Evolutionary conservation across 1,140 invertebrate genomes (phyloP).

Genomic region (Phymorhynchus buccinoides): DNA sequence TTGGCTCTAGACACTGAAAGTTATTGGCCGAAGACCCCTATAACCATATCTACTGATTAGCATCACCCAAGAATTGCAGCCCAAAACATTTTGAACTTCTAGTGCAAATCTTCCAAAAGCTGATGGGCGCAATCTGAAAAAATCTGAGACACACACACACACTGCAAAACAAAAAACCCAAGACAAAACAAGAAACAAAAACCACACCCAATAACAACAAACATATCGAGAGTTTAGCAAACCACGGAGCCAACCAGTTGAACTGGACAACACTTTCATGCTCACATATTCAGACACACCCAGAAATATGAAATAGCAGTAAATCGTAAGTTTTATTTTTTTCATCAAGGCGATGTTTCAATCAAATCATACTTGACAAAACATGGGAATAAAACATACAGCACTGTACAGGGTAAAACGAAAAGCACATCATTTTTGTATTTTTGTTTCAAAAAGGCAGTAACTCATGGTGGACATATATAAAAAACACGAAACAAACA

Average conservation of each 20-base stretch:
- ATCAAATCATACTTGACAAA: background rate
- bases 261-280: background rate
- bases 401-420: background rate
- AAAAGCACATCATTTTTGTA: background rate
- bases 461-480: constrained; percentile 7
- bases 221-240: background rate
- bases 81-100: too few relatives aligned
- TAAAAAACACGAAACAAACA: background rate
- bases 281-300: constrained; percentile 18
- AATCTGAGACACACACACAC: background rate
- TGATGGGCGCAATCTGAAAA: background rate
- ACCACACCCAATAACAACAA: background rate
- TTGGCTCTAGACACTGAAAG: too few relatives aligned
- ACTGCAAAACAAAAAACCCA: background rate
- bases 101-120: too few relatives aligned
- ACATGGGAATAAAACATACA: constrained; percentile 12
- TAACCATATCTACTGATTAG: too few relatives aligned
- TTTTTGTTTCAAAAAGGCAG: constrained; percentile 24
- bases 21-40: too few relatives aligned
- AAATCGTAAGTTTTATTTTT: constrained; percentile 33
- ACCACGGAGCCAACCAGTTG: too few relatives aligned
- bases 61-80: too few relatives aligned
- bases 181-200: background rate
- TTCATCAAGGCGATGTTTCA: constrained; percentile 39
- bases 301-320: constrained; percentile 24